Percentiles rank a stretch among this genome's conserved stretches.
These are phyloP conservation scores for Lasioglossum calceatum DNA, from an alignment of 2,888 invertebrate genomes.

Conservation along the genomic window DNA sequence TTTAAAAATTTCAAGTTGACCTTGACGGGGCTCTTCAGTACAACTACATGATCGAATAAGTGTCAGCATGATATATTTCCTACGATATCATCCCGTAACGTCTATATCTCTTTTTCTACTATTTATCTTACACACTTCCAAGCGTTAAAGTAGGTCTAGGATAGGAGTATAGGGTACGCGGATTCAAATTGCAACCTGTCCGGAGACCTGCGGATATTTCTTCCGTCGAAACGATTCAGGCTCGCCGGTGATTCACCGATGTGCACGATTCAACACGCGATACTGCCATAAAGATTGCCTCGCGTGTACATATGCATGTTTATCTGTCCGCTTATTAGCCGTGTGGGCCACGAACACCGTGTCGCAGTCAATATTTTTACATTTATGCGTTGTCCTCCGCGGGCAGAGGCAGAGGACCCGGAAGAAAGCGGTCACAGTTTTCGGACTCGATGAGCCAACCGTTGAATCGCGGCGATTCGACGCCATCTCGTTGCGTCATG, in stretches of 20 bases:
- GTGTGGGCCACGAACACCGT: not conserved
- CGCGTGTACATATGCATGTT: not conserved
- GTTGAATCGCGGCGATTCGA: not conserved
- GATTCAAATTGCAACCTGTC: not conserved
- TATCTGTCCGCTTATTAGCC: not conserved
- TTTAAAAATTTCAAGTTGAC: not conserved
- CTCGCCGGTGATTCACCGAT: not conserved
- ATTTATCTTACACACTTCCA: not conserved
- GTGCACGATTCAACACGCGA: conserved; percentile 36
- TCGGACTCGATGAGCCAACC: too few relatives aligned
- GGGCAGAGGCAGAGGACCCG: not conserved
- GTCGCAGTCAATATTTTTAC: not conserved
- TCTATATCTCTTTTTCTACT: not conserved
- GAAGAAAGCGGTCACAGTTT: not conserved
- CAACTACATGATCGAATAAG: not conserved
- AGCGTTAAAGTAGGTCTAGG: not conserved
- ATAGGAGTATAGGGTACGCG: not conserved
- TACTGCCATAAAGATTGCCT: conserved; percentile 20
- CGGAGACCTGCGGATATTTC: not conserved
- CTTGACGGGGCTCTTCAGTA: not conserved
- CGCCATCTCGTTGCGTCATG: not conserved
- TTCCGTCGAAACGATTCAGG: not conserved
- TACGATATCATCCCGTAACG: not conserved
- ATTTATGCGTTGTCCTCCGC: not conserved
- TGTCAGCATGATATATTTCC: not conserved